Percentiles rank a stretch among this genome's conserved stretches.
phyloP scores from a whole-genome alignment of 2,113 vertebrate species.

The Tachycineta bicolor region DNA sequence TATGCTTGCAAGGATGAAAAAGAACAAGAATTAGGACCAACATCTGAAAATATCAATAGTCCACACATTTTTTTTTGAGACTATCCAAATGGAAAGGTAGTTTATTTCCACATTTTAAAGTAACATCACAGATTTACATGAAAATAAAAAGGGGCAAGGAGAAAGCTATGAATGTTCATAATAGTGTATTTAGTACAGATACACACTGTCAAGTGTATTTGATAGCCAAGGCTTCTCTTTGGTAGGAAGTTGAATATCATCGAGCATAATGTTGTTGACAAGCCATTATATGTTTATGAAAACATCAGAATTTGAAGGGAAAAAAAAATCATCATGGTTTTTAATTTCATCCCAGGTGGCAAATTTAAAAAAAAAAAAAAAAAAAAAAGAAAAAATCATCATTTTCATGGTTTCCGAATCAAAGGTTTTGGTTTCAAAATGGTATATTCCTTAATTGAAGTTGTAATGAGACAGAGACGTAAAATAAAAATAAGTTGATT shows the following conservation, averaged over 20 bases:
- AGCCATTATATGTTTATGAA: background rate
- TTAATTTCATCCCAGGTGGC: background rate
- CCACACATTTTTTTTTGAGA: background rate
- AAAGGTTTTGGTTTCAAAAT: background rate
- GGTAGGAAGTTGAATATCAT: background rate
- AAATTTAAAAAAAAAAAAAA: fast-evolving
- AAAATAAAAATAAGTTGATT: background rate
- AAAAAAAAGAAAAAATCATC: background rate
- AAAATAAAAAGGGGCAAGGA: background rate
- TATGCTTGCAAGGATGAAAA: background rate
- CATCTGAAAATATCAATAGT: background rate
- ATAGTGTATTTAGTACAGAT: background rate
- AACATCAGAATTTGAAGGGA: background rate
- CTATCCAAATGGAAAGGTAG: background rate
- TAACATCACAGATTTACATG: background rate
- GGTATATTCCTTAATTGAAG: background rate
- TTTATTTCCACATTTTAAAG: background rate
- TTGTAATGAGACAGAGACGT: fast-evolving
- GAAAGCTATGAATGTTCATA: background rate
- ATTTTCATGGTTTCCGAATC: background rate
- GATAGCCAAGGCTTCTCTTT: background rate
- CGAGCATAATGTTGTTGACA: background rate
- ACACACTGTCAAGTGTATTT: background rate
- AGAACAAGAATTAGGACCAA: background rate
- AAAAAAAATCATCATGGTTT: background rate